Conservation (phyloP, 1,140 invertebrate genomes). For the Bombus waltoni region DNA sequence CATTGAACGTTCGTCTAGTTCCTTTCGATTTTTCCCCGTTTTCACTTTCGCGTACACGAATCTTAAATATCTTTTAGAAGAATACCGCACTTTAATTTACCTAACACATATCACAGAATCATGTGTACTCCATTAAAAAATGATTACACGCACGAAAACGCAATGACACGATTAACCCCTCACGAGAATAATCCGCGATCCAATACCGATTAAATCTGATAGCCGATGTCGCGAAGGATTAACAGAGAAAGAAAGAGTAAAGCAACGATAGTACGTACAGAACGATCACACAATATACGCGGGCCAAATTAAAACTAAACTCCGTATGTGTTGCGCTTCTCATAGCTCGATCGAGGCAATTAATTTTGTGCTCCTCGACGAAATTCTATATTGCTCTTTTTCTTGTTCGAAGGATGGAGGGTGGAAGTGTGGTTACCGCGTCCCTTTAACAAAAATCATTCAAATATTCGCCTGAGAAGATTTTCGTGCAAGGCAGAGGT, state of each 20-base stretch:
- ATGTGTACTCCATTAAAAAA: constrained; percentile 69
- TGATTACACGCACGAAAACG: constrained; percentile 25
- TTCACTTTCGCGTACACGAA: neutral
- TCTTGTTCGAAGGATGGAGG: neutral
- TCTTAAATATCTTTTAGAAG: constrained; percentile 2
- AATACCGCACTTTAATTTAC: constrained; percentile 68
- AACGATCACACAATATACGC: constrained; percentile 22
- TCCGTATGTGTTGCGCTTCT: constrained; percentile 19
- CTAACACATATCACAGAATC: constrained; percentile 82
- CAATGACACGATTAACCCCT: constrained; percentile 28
- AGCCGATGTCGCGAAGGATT: neutral
- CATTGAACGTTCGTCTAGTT: neutral
- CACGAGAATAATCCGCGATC: neutral
- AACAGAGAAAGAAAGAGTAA: constrained; percentile 1
- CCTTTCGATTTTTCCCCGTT: neutral
- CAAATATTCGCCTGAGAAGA: neutral
- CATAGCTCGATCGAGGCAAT: constrained; percentile 25
- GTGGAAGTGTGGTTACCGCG: neutral
- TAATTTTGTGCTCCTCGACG: constrained; percentile 34
- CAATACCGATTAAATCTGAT: neutral
- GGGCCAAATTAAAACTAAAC: constrained; percentile 29
- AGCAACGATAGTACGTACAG: constrained; percentile 27
- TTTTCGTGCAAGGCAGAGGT: neutral
- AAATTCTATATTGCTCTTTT: neutral
- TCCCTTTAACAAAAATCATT: neutral